Evolutionary conservation across 2,113 vertebrate species (phyloP), one percentile per base, ranked within the genome.

Genomic region (Carollia perspicillata): DNA sequence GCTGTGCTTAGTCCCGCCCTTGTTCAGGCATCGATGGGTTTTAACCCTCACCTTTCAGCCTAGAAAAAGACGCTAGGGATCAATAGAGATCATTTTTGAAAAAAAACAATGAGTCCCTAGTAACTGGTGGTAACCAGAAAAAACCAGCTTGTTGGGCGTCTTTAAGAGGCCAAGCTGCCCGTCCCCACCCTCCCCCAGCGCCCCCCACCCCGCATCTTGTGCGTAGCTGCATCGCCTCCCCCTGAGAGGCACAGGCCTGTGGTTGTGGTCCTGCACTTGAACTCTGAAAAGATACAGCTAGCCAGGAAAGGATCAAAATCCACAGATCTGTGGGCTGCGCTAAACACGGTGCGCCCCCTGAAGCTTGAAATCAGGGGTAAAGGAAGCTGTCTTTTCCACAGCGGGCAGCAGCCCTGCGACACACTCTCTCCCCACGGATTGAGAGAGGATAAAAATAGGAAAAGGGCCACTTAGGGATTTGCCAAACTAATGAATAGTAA

Each of bases 361-460:
- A 78, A 83, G 91, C 94, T 89, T 55, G 92, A 90, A 93, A 86
- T 93, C 63, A 93, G 94, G 77, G 60, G 37, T 53, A 69, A 75
- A 90, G 81, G 71, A 49, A 88, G 84, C 80, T 42, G 12, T 89
- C 63, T 55, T 58, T 79, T 4, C 5, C 87, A n/a, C 90, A 87
- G 94, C 30, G 0, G 94, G 74, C 30, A 42, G 75, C 18, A 84
- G 66, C 35, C 89, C 68, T 44, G 0, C 0, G 71, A 68, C n/a
- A 37, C 6, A 80, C 69, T 3, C 79, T 53, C 88, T 96, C 84
- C 72, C 84, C 33, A 18, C 22, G 18, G 81, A 66, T 14, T 14
- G 81, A 58, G 87, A 5, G 13, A 28, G 84, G 90, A 53, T 95
- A 97, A 96, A 97, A 97, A 97, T 94, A 97, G 95, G 90, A 71